Base-by-base conservation (phyloP, 2,797 vertebrate species). In the Rhincodon typus region DNA sequence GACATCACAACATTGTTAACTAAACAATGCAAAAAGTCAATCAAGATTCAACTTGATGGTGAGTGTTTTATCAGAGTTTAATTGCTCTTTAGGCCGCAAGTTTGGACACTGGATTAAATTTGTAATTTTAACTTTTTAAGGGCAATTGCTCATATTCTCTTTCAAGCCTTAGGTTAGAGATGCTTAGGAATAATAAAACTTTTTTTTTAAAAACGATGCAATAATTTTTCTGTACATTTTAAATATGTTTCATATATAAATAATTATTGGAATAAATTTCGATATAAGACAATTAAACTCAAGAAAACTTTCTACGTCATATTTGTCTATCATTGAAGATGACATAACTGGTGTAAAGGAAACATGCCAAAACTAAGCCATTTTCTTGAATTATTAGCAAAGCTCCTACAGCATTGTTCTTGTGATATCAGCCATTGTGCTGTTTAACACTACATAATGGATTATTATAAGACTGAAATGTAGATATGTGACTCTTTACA, bases 1-100 rank as follows among this genome's bases (percentile, higher is more conserved):
- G 2, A 67, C 15, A 67, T 42, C 62, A 67, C n/a, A 38, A 23
- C 21, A 93, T 38, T 93, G 62, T 67, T 93, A 23, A 67, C 34
- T n/a, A 67, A 93, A 69, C 90, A 90, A 90, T n/a, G 87, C 34
- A 38, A 93, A 93, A 69, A 42, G n/a, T 38, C 30, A n/a, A 91
- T 66, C 88, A 91, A 66, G 88, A 66, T 91, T 62, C n/a, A 66
- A 91, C 21, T 66, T 2, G 30, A 66, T 57, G 15, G 88, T n/a
- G 15, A 62, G 88, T 12, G 57, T 91, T 53, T 21, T 17, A 91
- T 66, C 57, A 91, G 15, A 91, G 57, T 57, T n/a, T 91, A 66
- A 66, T 91, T 34, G 57, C 17, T 91, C 30, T n/a, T 62, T 57
- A 62, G 30, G 57, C 34, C 62, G 57, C 53, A n/a, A 66, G 34